phyloP scores from a whole-genome alignment of 1,140 invertebrate genomes.

The Aphis craccivora region DNA sequence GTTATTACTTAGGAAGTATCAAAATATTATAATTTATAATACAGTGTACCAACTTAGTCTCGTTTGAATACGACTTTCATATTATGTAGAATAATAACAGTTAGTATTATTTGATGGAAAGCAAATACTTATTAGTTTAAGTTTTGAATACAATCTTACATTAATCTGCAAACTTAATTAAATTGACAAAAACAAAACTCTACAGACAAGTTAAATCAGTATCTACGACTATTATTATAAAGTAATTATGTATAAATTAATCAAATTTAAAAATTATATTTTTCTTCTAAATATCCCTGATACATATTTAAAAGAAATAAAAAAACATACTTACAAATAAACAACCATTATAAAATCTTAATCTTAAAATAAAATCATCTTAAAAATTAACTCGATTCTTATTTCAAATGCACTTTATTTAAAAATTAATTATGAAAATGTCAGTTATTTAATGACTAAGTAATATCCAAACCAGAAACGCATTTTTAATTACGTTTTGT shows the following conservation, averaged over 20 bases:
- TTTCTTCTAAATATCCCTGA: neutral
- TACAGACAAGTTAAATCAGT: neutral
- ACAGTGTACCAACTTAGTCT: neutral
- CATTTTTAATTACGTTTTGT: neutral
- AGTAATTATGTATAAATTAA: neutral
- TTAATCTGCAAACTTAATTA: neutral
- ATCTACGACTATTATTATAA: neutral
- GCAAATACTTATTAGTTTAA: neutral
- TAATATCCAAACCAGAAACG: neutral
- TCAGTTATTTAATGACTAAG: neutral
- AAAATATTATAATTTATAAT: neutral
- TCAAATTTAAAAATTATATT: neutral
- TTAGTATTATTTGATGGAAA: neutral
- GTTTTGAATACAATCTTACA: neutral
- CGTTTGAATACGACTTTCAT: neutral
- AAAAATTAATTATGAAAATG: constrained; percentile 14
- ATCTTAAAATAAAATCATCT: no score
- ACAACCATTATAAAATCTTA: neutral
- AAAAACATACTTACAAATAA: neutral
- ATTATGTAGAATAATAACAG: neutral
- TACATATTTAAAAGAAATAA: neutral
- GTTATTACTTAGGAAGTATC: neutral
- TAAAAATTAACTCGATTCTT: neutral
- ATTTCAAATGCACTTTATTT: neutral
- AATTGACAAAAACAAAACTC: neutral